These are phyloP conservation scores for Octopus sinensis DNA, from an alignment of 1,140 invertebrate genomes.

Conservation along the genomic window DNA sequence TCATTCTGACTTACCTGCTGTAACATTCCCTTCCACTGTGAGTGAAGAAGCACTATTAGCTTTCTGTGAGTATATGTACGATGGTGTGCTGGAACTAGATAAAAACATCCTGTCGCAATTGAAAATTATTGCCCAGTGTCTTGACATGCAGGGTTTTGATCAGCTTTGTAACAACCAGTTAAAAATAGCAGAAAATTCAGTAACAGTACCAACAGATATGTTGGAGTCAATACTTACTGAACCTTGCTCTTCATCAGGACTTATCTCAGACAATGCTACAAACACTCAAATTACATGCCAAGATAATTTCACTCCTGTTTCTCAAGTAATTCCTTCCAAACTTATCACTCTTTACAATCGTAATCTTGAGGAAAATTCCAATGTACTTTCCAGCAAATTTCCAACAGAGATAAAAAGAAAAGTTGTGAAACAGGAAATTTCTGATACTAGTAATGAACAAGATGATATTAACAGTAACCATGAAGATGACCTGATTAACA, in stretches of 20 bases:
- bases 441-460: not conserved
- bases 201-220: not conserved
- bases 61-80: not conserved
- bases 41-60: not conserved
- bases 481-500: not conserved
- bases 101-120: not conserved
- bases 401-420: too few species aligned
- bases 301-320: not conserved
- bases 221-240: not conserved
- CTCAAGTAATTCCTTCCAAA: not conserved
- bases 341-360: not conserved
- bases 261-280: not conserved
- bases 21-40: not conserved
- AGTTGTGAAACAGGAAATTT: not conserved
- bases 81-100: not conserved
- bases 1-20: not conserved
- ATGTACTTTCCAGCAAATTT: too few species aligned
- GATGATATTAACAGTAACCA: not conserved
- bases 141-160: constrained; percentile 3
- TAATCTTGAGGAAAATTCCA: not conserved
- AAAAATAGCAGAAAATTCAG: not conserved
- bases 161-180: constrained; percentile 1
- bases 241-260: not conserved
- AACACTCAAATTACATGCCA: not conserved
- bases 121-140: not conserved